These are phyloP conservation scores for Drosophila pseudotalamancana DNA, from an alignment of 2,888 invertebrate species.

Conservation along the genomic window DNA sequence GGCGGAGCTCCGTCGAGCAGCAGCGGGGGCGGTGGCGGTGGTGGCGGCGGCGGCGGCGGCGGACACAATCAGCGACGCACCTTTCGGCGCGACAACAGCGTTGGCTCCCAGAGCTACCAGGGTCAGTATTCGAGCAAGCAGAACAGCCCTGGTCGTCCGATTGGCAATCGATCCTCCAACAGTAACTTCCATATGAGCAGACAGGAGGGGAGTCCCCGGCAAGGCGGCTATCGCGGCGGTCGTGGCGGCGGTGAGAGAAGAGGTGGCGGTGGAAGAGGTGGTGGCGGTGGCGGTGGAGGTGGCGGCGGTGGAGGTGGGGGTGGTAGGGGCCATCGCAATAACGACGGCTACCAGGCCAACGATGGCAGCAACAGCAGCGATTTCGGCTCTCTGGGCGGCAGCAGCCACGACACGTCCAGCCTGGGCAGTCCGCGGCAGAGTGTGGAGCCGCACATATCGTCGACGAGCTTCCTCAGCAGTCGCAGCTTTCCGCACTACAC, in stretches of 20 bases:
- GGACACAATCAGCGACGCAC: slow-evolving; percentile 48
- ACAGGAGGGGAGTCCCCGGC: slow-evolving; percentile 23
- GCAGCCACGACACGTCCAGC: slow-evolving; percentile 35
- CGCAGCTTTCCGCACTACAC: slow-evolving; percentile 52
- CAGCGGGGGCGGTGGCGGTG: slow-evolving; percentile 54
- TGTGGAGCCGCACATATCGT: slow-evolving; percentile 27
- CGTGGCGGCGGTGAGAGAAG: slow-evolving; percentile 8
- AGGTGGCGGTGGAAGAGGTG: slow-evolving; percentile 21
- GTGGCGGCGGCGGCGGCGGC: slow-evolving; percentile 18
- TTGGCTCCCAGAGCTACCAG: slow-evolving; percentile 29
- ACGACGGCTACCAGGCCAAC: slow-evolving; percentile 31
- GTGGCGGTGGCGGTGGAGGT: neutral
- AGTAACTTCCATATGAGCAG: slow-evolving; percentile 14
- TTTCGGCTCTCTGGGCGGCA: slow-evolving; percentile 32
- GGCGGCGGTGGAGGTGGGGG: slow-evolving; percentile 10
- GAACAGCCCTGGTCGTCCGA: slow-evolving; percentile 14
- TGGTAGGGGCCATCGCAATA: slow-evolving; percentile 6
- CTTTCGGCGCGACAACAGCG: slow-evolving; percentile 51
- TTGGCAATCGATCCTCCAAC: slow-evolving; percentile 32
- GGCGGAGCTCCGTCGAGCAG: slow-evolving; percentile 56
- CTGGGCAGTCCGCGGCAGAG: slow-evolving; percentile 33
- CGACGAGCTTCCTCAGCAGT: slow-evolving; percentile 50
- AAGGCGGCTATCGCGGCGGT: slow-evolving; percentile 30
- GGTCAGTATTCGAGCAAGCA: slow-evolving; percentile 33
- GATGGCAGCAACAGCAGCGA: slow-evolving; percentile 47